A percentile compares a stretch with the other conserved stretches of the same genome.
Evolutionary conservation across 2,888 invertebrate species (phyloP).

Genomic region (Rhabditoides inermis): DNA sequence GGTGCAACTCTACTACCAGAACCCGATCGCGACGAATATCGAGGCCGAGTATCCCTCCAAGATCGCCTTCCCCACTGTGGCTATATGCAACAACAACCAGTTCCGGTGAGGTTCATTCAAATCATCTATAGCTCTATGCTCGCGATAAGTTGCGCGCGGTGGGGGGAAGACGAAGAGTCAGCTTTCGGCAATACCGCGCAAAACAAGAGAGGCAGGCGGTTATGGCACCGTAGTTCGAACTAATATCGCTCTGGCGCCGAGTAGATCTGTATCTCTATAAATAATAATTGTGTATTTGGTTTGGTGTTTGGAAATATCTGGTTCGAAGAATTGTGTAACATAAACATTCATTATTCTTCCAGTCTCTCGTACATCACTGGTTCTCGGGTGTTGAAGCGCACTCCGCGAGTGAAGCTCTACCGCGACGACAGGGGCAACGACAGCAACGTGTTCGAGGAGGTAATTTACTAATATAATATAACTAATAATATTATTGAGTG

Average conservation of each 20-base stretch:
- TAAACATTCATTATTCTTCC: constrained; percentile 2
- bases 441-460: too few relatives aligned
- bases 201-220: too few relatives aligned
- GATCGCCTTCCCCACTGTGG: constrained; percentile 45
- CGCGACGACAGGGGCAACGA: too few relatives aligned
- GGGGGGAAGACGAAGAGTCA: too few relatives aligned
- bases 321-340: neutral
- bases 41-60: constrained; percentile 46
- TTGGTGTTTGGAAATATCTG: neutral
- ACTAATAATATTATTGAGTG: neutral
- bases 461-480: too few relatives aligned
- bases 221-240: too few relatives aligned
- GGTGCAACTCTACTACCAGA: constrained; percentile 19
- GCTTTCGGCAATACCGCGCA: too few relatives aligned
- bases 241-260: too few relatives aligned
- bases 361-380: constrained; percentile 47
- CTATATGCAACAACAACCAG: constrained; percentile 51
- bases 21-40: constrained; percentile 45
- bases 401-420: too few relatives aligned
- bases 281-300: neutral
- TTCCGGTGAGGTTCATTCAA: constrained; percentile 32
- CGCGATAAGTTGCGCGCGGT: too few relatives aligned
- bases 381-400: constrained; percentile 39
- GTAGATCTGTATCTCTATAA: neutral
- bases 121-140: too few relatives aligned